Base-by-base conservation (phyloP, 2,797 vertebrate species). In the Cirrhinus mrigala region DNA sequence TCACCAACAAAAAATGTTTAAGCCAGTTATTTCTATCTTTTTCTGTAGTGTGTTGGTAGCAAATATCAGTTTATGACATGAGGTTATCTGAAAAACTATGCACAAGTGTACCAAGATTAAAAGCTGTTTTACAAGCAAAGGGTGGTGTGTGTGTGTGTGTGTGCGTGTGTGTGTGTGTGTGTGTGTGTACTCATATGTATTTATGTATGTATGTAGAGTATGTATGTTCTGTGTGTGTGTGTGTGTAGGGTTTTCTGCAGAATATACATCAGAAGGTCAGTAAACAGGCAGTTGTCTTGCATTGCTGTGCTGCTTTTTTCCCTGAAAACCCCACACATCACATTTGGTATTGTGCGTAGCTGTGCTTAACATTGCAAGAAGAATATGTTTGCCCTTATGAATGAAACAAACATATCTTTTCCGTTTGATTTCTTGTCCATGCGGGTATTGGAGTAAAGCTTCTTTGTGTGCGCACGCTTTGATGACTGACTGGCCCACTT, bases 401-500 rank as follows among this genome's bases (percentile, higher is more conserved):
- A 60, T 60, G 54, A 78, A 78, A 78, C 54, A 60, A 78, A 60
- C n/a, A 10, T 78, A 78, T 40, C 33, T 44, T 78, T 78, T 60
- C 37, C 24, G 0, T 64, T 48, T 80, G 62, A 80, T 29, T 27
- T 52, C 44, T 50, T 80, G 8, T 7, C 44, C 24, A 68, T 80
- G 15, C 62, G 33, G 44, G 62, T 79, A 40, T 85, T 40, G 50
- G 22, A 79, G 66, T 69, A 33, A 50, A n/a, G 37, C 54, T 37
- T 73, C 50, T 71, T 29, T 78, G 64, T 54, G 62, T 44, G n/a
- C 4, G 1, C 48, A 46, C 7, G 27, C 44, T 71, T 79, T 81
- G 69, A 75, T 77, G 73, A 82, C 77, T 85, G 80, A 83, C 68
- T 84, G 78, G 60, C 79, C 84, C 79, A 88, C 81, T 88, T 87